Evolutionary conservation across 2,113 vertebrate species (phyloP).

Genomic region (Pristiophorus japonicus): DNA sequence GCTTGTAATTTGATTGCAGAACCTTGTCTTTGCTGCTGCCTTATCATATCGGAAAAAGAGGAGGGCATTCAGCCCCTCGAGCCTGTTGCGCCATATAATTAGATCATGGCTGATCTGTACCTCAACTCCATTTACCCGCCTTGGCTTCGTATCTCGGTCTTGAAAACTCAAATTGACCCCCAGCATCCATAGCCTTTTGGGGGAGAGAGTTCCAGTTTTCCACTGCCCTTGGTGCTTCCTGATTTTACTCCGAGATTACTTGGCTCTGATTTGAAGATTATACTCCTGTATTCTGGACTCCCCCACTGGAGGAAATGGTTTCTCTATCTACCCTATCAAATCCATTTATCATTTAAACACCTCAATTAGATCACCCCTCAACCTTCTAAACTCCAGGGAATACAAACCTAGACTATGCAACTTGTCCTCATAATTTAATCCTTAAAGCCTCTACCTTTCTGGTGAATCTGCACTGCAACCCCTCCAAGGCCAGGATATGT

Average conservation of each 20-base stretch:
- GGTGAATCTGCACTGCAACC: too few relatives aligned
- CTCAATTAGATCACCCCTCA: neutral
- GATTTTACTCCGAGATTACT: too few relatives aligned
- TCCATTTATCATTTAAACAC: neutral
- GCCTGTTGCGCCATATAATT: neutral
- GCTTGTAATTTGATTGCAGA: neutral
- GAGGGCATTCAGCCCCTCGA: neutral
- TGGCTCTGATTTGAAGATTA: neutral
- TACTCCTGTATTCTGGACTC: neutral
- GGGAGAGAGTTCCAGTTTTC: too few relatives aligned
- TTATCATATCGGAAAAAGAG: neutral
- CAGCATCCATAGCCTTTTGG: too few relatives aligned
- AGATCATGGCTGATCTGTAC: neutral
- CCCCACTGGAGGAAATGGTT: neutral
- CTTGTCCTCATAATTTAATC: too few relatives aligned
- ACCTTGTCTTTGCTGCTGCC: neutral
- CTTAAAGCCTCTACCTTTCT: too few relatives aligned
- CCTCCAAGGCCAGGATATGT: too few relatives aligned
- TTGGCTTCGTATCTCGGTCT: neutral
- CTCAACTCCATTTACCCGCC: neutral
- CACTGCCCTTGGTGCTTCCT: too few relatives aligned
- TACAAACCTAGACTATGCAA: neutral
- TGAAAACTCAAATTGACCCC: too few relatives aligned
- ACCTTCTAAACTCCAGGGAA: neutral
- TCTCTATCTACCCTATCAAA: neutral